Conservation (phyloP, 2,888 invertebrate species). For the Carabus problematicus region DNA sequence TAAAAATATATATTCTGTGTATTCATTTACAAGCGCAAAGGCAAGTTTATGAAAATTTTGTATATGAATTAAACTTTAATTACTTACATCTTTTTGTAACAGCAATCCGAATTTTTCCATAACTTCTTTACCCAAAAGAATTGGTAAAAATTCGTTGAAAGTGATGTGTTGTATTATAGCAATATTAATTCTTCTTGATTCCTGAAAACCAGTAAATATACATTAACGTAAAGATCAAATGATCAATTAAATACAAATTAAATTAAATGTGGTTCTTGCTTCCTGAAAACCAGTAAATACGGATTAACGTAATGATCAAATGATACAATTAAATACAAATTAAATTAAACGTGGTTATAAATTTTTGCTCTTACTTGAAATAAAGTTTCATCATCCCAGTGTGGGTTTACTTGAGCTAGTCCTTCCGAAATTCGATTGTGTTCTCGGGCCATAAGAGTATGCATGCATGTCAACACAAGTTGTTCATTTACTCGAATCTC, state of each 20-base stretch:
- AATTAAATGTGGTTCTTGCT: neutral
- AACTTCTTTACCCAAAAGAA: constrained; percentile 86
- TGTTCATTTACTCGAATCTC: constrained; percentile 94
- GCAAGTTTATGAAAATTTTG: no score
- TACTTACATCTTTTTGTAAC: constrained; percentile 75
- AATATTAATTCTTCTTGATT: constrained; percentile 82
- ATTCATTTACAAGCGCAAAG: no score
- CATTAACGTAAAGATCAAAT: neutral
- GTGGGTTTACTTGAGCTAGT: constrained; percentile 82
- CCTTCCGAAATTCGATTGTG: constrained; percentile 86
- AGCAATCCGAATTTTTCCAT: constrained; percentile 91
- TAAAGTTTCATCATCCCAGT: constrained; percentile 92
- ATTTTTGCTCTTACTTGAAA: constrained; percentile 68
- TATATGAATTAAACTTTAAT: neutral
- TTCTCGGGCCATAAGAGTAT: constrained; percentile 88
- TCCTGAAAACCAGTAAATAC: neutral
- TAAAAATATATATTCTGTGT: constrained; percentile 52
- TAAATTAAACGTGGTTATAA: no score
- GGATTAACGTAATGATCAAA: neutral
- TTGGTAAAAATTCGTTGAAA: constrained; percentile 89
- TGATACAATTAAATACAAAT: no score
- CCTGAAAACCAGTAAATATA: constrained; percentile 57
- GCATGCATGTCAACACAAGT: constrained; percentile 87
- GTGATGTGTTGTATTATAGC: constrained; percentile 90
- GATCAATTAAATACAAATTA: no score